These are phyloP conservation scores for Tholera decimalis DNA, from an alignment of 2,888 invertebrate genomes.

Conservation along the genomic window DNA sequence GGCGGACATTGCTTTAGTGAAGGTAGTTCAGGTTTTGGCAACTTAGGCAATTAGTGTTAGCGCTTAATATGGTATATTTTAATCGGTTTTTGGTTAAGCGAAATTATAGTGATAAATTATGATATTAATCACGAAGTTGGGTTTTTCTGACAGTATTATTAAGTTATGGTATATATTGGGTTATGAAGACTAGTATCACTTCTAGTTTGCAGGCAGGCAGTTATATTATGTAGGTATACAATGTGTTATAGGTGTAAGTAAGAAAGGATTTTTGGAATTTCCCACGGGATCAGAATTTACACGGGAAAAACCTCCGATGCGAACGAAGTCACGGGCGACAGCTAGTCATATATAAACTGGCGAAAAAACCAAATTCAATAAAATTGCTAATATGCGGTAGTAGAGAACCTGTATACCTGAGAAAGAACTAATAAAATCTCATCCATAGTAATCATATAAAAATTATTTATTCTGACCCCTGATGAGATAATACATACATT, in stretches of 20 bases:
- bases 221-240: no score
- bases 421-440: conserved; percentile 40
- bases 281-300: no score
- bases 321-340: no score
- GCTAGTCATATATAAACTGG: no score
- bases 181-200: background rate
- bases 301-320: no score
- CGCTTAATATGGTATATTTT: conserved; percentile 31
- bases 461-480: conserved; percentile 30
- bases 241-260: no score
- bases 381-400: conserved; percentile 49
- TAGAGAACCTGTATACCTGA: conserved; percentile 45
- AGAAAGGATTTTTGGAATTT: no score
- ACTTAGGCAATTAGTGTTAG: conserved; percentile 17
- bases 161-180: background rate
- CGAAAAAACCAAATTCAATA: no score
- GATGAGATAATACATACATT: conserved; percentile 40
- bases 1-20: conserved; percentile 45
- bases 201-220: no score
- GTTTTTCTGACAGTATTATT: background rate
- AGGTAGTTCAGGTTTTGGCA: conserved; percentile 12
- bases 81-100: conserved; percentile 5
- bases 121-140: background rate
- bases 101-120: background rate
- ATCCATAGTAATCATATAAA: conserved; percentile 20